Evolutionary conservation across 2,113 vertebrate species (phyloP).

Genomic region (Ameiurus melas): DNA sequence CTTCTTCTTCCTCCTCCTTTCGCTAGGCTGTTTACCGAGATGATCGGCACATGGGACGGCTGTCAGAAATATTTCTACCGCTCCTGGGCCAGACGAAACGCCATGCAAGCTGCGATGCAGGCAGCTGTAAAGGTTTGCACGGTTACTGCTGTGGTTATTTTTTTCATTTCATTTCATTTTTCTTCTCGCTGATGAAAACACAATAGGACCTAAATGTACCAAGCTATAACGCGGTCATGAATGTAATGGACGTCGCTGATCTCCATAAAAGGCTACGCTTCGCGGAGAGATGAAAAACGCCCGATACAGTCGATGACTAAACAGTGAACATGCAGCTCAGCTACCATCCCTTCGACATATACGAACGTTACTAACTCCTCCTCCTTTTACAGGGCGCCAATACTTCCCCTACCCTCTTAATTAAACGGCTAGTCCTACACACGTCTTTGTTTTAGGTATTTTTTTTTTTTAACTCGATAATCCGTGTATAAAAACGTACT

Average conservation of each 20-base stretch:
- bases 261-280: too few relatives aligned
- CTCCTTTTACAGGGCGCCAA: not conserved
- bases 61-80: constrained; percentile 96
- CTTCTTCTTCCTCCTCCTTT: too few relatives aligned
- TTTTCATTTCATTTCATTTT: not conserved
- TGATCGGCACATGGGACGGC: constrained; percentile 84
- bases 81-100: constrained; percentile 82
- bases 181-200: too few relatives aligned
- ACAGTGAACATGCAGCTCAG: not conserved
- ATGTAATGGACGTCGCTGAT: not conserved
- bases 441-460: too few relatives aligned
- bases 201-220: not conserved
- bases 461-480: not conserved
- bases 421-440: too few relatives aligned
- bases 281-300: not conserved
- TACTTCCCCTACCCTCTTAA: too few relatives aligned
- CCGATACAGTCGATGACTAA: too few relatives aligned
- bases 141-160: not conserved
- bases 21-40: constrained; percentile 82
- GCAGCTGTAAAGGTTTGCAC: constrained; percentile 82
- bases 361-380: too few relatives aligned
- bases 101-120: constrained; percentile 76
- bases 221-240: not conserved
- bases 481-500: too few relatives aligned
- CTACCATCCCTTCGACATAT: not conserved